phyloP scores from a whole-genome alignment of 1,140 invertebrate species.

The Hylyphantes graminicola region DNA sequence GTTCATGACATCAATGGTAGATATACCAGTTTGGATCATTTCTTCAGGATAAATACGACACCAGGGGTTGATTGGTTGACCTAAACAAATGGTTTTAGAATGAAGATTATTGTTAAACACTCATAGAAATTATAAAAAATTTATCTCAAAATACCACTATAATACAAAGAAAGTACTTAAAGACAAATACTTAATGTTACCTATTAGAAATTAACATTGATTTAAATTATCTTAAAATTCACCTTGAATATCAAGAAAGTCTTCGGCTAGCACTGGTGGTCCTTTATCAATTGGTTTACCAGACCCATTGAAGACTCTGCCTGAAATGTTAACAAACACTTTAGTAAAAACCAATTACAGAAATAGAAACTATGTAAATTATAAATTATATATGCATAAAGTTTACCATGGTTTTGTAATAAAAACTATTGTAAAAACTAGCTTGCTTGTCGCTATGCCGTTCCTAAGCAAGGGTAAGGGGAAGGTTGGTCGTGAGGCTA shows the following conservation, averaged over 20 bases:
- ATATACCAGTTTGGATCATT: conserved; percentile 99
- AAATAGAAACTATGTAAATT: not conserved
- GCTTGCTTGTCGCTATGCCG: too few relatives aligned
- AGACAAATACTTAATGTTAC: too few relatives aligned
- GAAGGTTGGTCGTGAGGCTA: too few relatives aligned
- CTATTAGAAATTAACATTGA: too few relatives aligned
- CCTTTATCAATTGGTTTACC: conserved; percentile 98
- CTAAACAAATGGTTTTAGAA: conserved; percentile 66
- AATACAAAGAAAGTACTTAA: too few relatives aligned
- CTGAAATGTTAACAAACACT: conserved; percentile 61
- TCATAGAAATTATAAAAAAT: not conserved
- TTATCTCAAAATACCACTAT: too few relatives aligned
- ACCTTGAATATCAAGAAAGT: conserved; percentile 95
- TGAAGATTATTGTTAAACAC: not conserved
- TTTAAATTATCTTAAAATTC: conserved; percentile 16
- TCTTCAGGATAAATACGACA: conserved; percentile 98
- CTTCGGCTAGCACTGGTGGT: conserved; percentile 95
- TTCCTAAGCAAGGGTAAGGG: too few relatives aligned
- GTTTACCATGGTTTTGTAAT: too few relatives aligned
- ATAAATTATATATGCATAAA: too few relatives aligned
- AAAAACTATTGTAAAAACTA: too few relatives aligned
- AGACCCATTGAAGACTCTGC: conserved; percentile 96
- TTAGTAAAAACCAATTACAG: not conserved
- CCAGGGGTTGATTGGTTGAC: conserved; percentile 98
- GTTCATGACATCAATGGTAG: conserved; percentile 99